These are phyloP conservation scores for Cyanistes caeruleus DNA, from an alignment of 2,113 vertebrate species.

Conservation along the genomic window DNA sequence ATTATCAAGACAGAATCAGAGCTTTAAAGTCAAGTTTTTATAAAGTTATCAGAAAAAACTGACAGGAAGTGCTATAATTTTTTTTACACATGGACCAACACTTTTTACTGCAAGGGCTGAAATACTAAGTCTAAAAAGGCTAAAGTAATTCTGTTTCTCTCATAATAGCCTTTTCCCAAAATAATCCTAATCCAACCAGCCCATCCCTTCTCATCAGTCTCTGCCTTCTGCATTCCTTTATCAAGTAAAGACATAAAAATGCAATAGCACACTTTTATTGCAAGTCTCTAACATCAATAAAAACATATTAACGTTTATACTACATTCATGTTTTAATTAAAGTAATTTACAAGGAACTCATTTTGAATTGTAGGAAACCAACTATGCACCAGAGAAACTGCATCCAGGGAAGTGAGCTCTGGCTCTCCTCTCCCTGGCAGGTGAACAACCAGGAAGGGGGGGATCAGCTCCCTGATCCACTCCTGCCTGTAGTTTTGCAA, in stretches of 20 bases:
- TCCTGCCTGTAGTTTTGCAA: background rate
- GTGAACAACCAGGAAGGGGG: background rate
- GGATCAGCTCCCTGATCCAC: background rate
- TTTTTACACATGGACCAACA: background rate
- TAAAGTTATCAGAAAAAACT: background rate
- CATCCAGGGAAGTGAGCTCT: background rate
- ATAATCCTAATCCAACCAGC: background rate
- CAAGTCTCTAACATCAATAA: background rate
- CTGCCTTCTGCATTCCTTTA: background rate
- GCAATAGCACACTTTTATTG: background rate
- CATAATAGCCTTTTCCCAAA: background rate
- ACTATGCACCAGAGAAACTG: background rate
- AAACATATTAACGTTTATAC: background rate
- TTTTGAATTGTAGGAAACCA: background rate
- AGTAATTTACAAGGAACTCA: background rate
- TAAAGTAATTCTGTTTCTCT: background rate
- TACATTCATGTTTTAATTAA: background rate
- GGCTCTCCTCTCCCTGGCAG: background rate
- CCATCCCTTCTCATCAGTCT: background rate
- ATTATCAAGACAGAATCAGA: background rate
- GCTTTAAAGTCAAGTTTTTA: background rate
- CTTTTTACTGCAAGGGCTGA: background rate
- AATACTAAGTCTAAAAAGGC: background rate
- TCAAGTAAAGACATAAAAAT: background rate
- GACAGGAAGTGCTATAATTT: background rate